Evolutionary conservation across 2,113 vertebrate genomes (phyloP), one percentile per base, ranked within the genome.

Genomic region (Phyllostomus hastatus): DNA sequence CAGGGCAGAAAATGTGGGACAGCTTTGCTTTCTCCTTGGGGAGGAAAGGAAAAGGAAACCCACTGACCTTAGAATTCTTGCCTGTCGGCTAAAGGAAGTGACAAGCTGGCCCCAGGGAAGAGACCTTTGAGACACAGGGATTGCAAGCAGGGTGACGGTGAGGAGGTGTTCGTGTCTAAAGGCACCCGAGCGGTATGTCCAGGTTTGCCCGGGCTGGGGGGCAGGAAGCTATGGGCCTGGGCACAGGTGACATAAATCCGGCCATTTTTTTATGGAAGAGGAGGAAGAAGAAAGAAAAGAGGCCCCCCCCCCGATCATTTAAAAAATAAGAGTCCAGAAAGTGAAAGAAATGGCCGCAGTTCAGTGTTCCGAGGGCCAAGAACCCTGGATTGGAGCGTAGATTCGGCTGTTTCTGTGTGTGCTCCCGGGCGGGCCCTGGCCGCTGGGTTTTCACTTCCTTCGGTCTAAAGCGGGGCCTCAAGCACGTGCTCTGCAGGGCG

Each of bases 331-430:
- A 81, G 28, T 41, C 46, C 19, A 73, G 24, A 88, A 46, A 61
- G n/a, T 54, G 54, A n/a, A 70, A 28, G 59, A n/a, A 54, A 82
- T 41, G 66, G 3, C 31, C n/a, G 3, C 0, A 1, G 10, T 24
- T 10, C 28, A 46, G 19, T 6, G 31, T 4, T 9, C 11, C 20
- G 24, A n/a, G 35, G 54, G 50, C 59, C 20, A 2, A 38, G 35
- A 24, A 19, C 1, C 24, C 9, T 2, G 7, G 54, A 3, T 41
- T 22, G 12, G 52, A 48, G 11, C 31, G 35, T 7, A 8, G 16
- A 14, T 28, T 28, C 0, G 0, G 4, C 35, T 16, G 0, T 46
- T 33, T 35, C 38, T n/a, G 12, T 22, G 19, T 38, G 38, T 9
- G 20, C 10, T 67, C 41, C 22, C 5, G 15, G 46, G 69, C 22